phyloP scores from a whole-genome alignment of 2,888 invertebrate species.

The Theristus sp. region DNA sequence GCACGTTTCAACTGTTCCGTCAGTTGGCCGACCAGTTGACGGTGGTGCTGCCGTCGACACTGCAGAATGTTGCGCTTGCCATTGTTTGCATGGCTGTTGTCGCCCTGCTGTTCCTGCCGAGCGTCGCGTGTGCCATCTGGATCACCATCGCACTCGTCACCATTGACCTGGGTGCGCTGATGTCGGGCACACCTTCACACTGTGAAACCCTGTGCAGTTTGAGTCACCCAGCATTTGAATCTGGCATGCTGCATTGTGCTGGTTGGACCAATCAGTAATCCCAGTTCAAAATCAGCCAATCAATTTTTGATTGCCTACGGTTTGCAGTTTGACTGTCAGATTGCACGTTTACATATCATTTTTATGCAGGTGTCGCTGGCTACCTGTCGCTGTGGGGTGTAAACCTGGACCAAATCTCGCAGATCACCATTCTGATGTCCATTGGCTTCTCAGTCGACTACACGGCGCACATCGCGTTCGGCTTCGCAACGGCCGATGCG shows the following conservation, averaged over 20 bases:
- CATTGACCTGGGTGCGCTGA: constrained; percentile 20
- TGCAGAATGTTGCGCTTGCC: constrained; percentile 31
- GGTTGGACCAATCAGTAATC: too few species aligned
- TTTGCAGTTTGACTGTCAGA: too few species aligned
- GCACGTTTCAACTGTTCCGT: neutral
- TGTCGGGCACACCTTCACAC: too few species aligned
- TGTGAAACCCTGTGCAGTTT: too few species aligned
- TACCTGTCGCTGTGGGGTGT: constrained; percentile 90
- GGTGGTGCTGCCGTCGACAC: constrained; percentile 19
- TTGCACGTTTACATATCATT: neutral
- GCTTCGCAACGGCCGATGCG: constrained; percentile 65
- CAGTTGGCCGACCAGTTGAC: neutral
- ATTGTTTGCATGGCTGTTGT: constrained; percentile 76
- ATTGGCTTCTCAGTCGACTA: constrained; percentile 84
- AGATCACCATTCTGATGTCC: constrained; percentile 92
- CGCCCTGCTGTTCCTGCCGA: constrained; percentile 78
- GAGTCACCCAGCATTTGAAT: too few species aligned
- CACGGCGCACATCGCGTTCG: constrained; percentile 83
- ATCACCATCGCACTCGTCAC: constrained; percentile 67
- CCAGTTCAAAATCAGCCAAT: too few species aligned
- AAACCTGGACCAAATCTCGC: constrained; percentile 59
- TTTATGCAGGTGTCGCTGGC: constrained; percentile 52
- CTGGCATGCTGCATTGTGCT: too few species aligned
- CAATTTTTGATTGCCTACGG: too few species aligned
- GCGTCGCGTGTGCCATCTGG: constrained; percentile 77